Percentiles rank a stretch among this genome's conserved stretches.
These are phyloP conservation scores for Montipora foliosa DNA, from an alignment of 64 coral and sea anemone species.

Conservation along the genomic window DNA sequence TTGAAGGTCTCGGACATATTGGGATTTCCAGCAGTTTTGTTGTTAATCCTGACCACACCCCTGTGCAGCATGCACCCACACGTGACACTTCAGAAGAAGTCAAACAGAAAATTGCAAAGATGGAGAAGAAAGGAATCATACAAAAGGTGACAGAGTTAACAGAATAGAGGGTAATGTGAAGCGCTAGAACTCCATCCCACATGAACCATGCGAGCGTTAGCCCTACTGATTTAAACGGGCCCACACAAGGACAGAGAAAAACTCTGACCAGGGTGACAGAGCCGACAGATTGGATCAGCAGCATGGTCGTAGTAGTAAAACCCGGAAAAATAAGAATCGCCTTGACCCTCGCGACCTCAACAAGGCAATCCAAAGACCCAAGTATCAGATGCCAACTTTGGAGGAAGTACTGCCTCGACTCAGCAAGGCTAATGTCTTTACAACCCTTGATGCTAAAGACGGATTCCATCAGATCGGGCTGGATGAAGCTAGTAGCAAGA, in stretches of 20 bases:
- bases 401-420: conserved; percentile 48
- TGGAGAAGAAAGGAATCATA: conserved; percentile 51
- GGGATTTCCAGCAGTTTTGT: conserved; percentile 19
- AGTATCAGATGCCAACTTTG: conserved; percentile 57
- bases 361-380: conserved; percentile 42
- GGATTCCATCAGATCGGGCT: conserved; percentile 57
- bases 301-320: conserved; percentile 39
- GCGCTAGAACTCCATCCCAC: no score
- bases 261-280: no score
- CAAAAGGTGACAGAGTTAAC: not conserved
- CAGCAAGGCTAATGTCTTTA: conserved; percentile 65
- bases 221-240: no score
- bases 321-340: conserved; percentile 68
- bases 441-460: conserved; percentile 62
- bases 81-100: conserved; percentile 54
- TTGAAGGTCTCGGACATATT: conserved; percentile 58
- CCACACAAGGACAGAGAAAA: no score
- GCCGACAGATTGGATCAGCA: conserved; percentile 65
- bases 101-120: conserved; percentile 32
- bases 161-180: no score
- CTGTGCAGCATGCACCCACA: conserved; percentile 57
- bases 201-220: no score
- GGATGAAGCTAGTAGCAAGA: conserved; percentile 47
- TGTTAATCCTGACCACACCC: conserved; percentile 4
- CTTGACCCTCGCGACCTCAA: conserved; percentile 64